phyloP scores from a whole-genome alignment of 2,888 invertebrate genomes.

The Amblyjoppa proteus region DNA sequence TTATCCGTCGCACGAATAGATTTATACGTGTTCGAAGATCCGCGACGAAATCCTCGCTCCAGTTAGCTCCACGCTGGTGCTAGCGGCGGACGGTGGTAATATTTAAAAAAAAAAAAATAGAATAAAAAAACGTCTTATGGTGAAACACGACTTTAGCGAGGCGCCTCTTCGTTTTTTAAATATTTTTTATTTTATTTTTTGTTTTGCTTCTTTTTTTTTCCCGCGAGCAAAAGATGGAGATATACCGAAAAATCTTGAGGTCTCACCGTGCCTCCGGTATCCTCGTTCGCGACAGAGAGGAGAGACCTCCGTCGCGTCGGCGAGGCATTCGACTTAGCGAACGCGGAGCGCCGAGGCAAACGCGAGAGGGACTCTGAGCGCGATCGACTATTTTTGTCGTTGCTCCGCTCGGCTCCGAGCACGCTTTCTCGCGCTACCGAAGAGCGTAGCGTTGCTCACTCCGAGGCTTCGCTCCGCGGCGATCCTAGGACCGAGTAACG shows the following conservation, averaged over 20 bases:
- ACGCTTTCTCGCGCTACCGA: constrained; percentile 70
- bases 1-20: constrained; percentile 46
- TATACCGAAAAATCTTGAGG: constrained; percentile 5
- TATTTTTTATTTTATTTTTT: background rate
- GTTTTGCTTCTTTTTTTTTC: background rate
- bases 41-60: constrained; percentile 59
- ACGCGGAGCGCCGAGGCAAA: constrained; percentile 27
- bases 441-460: constrained; percentile 25
- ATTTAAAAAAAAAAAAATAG: background rate
- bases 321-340: constrained; percentile 39
- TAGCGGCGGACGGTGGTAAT: background rate
- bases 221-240: background rate
- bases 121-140: background rate
- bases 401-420: constrained; percentile 73
- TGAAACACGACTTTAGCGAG: background rate
- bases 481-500: background rate
- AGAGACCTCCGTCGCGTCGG: constrained; percentile 22
- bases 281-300: constrained; percentile 27
- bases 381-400: constrained; percentile 80
- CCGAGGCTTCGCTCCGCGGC: constrained; percentile 35
- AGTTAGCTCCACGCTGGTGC: constrained; percentile 35
- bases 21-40: constrained; percentile 37
- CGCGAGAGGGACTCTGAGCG: constrained; percentile 65
- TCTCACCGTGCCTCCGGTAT: background rate
- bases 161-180: background rate